Evolutionary conservation across 2,113 vertebrate species (phyloP).

Genomic region (Rostratula benghalensis): DNA sequence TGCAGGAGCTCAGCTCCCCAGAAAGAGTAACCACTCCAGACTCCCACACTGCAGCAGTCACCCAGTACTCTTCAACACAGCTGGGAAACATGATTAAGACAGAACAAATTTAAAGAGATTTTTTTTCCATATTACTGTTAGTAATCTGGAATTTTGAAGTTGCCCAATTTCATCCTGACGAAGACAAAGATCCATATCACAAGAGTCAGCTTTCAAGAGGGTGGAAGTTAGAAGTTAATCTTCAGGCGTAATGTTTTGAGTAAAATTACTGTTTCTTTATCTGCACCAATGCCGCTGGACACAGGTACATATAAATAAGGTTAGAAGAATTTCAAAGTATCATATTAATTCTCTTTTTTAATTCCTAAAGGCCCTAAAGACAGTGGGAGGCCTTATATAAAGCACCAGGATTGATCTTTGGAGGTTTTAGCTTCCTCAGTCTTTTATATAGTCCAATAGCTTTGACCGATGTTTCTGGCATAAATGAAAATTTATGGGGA

Average conservation of each 20-base stretch:
- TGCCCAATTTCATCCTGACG: not conserved
- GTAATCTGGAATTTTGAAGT: not conserved
- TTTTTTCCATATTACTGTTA: not conserved
- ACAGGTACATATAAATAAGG: not conserved
- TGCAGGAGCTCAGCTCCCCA: not conserved
- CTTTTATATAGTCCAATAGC: not conserved
- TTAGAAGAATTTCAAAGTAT: not conserved
- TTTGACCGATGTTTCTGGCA: not conserved
- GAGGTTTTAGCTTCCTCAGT: not conserved
- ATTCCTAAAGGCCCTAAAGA: not conserved
- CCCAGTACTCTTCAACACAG: not conserved
- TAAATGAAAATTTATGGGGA: not conserved
- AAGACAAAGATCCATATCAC: not conserved
- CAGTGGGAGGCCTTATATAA: not conserved
- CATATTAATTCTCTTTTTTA: not conserved
- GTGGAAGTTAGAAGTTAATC: not conserved
- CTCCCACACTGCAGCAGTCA: accelerated
- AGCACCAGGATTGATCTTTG: not conserved
- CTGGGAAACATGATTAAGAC: accelerated
- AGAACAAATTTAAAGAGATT: accelerated
- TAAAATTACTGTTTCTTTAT: not conserved
- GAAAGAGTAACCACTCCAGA: not conserved
- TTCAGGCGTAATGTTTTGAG: not conserved
- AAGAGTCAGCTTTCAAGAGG: not conserved
- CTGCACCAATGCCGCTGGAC: not conserved